phyloP scores from a whole-genome alignment of 1,140 invertebrate genomes.

The Daktulosphaira vitifoliae region DNA sequence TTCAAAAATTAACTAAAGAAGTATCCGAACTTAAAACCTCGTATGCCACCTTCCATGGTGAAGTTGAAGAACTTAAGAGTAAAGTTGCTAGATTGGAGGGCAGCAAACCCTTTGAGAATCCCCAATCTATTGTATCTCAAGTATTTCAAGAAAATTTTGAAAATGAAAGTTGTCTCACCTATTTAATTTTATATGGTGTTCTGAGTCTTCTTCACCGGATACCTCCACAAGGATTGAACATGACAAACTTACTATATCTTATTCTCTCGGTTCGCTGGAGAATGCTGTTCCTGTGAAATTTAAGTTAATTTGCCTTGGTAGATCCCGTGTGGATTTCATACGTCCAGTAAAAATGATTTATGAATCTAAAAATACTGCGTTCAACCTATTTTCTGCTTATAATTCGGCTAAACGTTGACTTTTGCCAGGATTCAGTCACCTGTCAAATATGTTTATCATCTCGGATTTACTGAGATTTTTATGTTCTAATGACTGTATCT shows the following conservation, averaged over 20 bases:
- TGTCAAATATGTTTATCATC: too few species aligned
- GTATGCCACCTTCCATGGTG: neutral
- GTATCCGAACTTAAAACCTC: conserved; percentile 1
- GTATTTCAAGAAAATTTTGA: neutral
- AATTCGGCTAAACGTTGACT: conserved; percentile 2
- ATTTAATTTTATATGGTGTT: neutral
- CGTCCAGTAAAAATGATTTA: too few species aligned
- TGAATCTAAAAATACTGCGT: too few species aligned
- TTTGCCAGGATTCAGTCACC: too few species aligned
- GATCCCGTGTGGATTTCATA: too few species aligned
- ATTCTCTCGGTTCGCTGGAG: neutral
- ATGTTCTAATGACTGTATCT: too few species aligned
- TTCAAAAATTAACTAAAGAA: neutral
- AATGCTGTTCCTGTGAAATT: conserved; percentile 8
- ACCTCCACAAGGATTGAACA: neutral
- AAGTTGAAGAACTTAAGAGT: neutral
- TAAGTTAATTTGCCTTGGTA: neutral
- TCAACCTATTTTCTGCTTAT: too few species aligned
- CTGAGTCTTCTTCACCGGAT: neutral
- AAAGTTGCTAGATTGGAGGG: conserved; percentile 1
- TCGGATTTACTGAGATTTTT: too few species aligned
- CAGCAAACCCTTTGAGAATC: neutral
- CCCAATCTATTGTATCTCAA: neutral
- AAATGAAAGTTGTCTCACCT: neutral
- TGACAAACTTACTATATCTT: too few species aligned